These are phyloP conservation scores for Aricia artaxerxes DNA, from an alignment of 2,888 invertebrate species.

Conservation along the genomic window DNA sequence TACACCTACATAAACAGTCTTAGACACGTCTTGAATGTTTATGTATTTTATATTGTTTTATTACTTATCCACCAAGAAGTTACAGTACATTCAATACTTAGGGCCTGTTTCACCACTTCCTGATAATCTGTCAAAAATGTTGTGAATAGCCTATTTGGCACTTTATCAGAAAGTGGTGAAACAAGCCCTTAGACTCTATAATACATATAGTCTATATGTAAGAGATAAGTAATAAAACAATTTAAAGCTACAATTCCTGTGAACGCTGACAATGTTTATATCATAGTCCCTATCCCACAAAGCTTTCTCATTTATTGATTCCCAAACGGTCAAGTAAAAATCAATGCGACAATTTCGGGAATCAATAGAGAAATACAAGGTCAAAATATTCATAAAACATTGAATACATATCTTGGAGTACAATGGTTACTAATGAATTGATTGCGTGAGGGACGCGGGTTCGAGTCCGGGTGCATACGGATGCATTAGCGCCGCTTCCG, in stretches of 20 bases:
- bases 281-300: background rate
- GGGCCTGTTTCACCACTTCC: too few relatives aligned
- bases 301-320: background rate
- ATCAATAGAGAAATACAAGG: constrained; percentile 18
- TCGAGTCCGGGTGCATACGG: constrained; percentile 67
- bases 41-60: too few relatives aligned
- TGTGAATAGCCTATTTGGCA: too few relatives aligned
- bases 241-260: background rate
- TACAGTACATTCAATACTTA: too few relatives aligned
- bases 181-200: too few relatives aligned
- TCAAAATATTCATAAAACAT: constrained; percentile 28
- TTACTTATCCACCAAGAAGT: too few relatives aligned
- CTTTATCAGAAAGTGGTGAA: too few relatives aligned
- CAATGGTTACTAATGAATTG: constrained; percentile 73
- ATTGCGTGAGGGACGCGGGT: constrained; percentile 62
- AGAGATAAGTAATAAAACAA: background rate
- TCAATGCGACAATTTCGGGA: background rate
- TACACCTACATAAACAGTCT: too few relatives aligned
- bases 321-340: background rate
- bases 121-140: too few relatives aligned
- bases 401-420: constrained; percentile 43
- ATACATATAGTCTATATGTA: too few relatives aligned
- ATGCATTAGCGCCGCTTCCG: constrained; percentile 79
- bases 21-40: too few relatives aligned
- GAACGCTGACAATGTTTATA: background rate